A percentile compares a stretch with the other conserved stretches of the same genome.
Evolutionary conservation across 2,113 vertebrate species (phyloP).

Genomic region (Clarias macrocephalus): DNA sequence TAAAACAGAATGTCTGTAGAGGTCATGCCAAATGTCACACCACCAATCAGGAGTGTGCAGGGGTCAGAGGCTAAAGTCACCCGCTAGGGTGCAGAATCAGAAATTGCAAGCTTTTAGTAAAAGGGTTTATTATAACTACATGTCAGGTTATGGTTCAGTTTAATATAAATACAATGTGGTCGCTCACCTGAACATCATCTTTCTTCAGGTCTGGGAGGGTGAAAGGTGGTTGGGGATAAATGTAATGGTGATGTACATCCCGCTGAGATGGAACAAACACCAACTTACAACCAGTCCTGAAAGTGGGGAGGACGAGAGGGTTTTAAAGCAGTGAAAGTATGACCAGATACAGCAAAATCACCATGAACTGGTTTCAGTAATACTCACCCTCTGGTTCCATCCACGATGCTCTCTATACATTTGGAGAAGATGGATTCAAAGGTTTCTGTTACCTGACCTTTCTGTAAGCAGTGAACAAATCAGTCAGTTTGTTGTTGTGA

Average conservation of each 20-base stretch:
- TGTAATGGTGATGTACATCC: conserved; percentile 81
- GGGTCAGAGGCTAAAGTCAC: conserved; percentile 86
- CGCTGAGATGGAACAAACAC: conserved; percentile 84
- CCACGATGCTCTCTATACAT: conserved; percentile 81
- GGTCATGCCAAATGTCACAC: conserved; percentile 81
- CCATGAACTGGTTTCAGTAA: not conserved
- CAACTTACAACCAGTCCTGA: conserved; percentile 73
- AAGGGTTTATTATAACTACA: too few species aligned
- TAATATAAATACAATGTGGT: not conserved
- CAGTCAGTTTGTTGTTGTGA: not conserved
- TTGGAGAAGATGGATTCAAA: conserved; percentile 81
- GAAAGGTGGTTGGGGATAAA: conserved; percentile 91
- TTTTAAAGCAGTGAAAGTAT: not conserved
- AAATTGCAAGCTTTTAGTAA: not conserved
- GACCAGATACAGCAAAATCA: not conserved
- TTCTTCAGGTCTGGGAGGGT: conserved; percentile 65
- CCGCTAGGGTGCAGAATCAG: conserved; percentile 66
- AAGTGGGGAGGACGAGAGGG: not conserved
- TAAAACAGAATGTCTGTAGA: conserved; percentile 90
- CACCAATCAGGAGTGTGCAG: conserved; percentile 83
- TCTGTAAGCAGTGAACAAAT: conserved; percentile 66
- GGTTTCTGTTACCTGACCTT: conserved; percentile 76
- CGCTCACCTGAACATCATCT: conserved; percentile 78
- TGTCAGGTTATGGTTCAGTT: not conserved
- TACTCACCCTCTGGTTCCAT: conserved; percentile 83